Evolutionary conservation across 2,888 invertebrate genomes (phyloP), one percentile per base, ranked within the genome.

Genomic region (Scrobipalpa costella): DNA sequence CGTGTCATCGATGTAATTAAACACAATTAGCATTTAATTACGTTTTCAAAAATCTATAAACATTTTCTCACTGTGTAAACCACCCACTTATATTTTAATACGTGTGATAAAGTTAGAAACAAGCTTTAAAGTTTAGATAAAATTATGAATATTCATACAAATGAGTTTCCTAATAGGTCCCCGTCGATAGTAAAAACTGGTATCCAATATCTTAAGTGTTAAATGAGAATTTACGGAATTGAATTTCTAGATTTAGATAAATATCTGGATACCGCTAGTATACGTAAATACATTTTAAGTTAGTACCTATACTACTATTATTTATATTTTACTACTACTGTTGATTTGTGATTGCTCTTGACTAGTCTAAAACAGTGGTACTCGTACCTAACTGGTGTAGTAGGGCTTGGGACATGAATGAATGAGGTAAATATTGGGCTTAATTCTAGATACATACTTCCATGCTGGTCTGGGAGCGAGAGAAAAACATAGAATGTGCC

Each of bases 1-100:
- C 66, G 63, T 69, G 63, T 71, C 64, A 63, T 68, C 63, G 67
- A 59, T 64, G 76, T 79, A 81, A 85, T 86, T 81, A 83, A 76
- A 73, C 57, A 72, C 75, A 77, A 79, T 80, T 79, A 78, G 74
- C 76, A 76, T 79, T 77, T 81, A 79, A 80, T 21, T 65, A n/a
- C 15, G 15, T 76, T 71, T 72, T 69, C 64, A 62, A 64, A 55
- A 72, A 66, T 34, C 21, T 38, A 36, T 61, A 38, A 36, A 52
- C 38, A 27, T 61, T 61, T 52, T 52, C 50, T 50, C 11, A 11
- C 49, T 60, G 49, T 49, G 15, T 15, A 47, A 33, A 34, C 36
- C 61, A 50, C 52, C 50, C 38, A 38, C 61, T 52, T 61, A 38
- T 38, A 17, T 44, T 36, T 19, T 27, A 27, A 61, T 52, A 52